Evolutionary conservation across 1,140 invertebrate species (phyloP), one percentile per base, ranked within the genome.

Genomic region (Musca domestica): DNA sequence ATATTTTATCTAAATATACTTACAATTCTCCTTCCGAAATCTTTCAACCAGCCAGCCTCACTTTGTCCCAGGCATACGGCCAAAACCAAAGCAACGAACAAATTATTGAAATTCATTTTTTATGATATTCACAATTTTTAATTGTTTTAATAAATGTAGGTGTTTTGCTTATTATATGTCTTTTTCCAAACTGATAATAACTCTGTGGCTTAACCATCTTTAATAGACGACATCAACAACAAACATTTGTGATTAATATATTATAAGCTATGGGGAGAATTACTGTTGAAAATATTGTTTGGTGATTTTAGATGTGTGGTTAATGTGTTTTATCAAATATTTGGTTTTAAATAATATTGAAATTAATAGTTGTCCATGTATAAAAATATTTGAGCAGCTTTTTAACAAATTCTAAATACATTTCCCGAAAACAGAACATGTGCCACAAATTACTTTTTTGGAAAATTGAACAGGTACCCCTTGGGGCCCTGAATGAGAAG

Each of bases 91-190:
- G 71, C 73, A 19, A 76, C 69, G 23, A 79, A 77, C 47, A 23
- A 77, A 77, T 76, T 80, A 67, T 76, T 61, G 17, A 80, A 80
- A 71, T 80, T 77, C 77, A 80, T 80, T 5, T 41, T 41, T 41
- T 41, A 10, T 41, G 23, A 34, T 23, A n/a, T 14, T 51, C 19
- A 7, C 25, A 20, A 47, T 52, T 7, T 52, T 14, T 66, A n/a
- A 4, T 51, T 52, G 23, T 15, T 5, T 19, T 17, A 17, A 46
- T 2, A n/a, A 15, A 20, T 10, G 12, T 22, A 3, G 9, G 2
- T 52, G 15, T 22, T 4, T n/a, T 58, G 23, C n/a, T 30, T 23
- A 20, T 22, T 52, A 15, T 19, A 5, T 5, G 20, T 30, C 17
- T 7, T 30, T 30, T 58, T 9, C 15, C 2, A 4, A 54, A 54